Conservation (phyloP, 2,797 vertebrate genomes). For the Sylvia borin region DNA sequence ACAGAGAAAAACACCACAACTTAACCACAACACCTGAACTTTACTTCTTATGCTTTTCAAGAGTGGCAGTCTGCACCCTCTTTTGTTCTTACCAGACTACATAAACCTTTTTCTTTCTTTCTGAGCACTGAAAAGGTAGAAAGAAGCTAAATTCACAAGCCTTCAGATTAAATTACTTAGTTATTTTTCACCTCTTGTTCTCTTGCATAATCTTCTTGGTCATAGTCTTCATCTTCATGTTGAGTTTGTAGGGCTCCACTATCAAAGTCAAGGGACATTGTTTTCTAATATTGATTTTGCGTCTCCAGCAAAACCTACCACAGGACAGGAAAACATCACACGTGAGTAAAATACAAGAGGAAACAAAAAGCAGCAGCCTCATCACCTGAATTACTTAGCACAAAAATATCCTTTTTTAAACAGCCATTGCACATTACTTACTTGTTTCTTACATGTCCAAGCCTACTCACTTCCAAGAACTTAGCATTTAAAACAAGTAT, state of each 20-base stretch:
- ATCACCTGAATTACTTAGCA: not conserved
- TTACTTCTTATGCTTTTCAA: not conserved
- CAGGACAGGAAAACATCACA: not conserved
- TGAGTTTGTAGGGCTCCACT: constrained; percentile 89
- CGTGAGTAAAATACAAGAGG: not conserved
- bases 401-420: not conserved
- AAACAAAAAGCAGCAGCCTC: not conserved
- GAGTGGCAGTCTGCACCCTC: not conserved
- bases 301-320: not conserved
- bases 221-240: constrained; percentile 88
- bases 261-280: constrained; percentile 96
- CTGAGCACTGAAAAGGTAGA: not conserved
- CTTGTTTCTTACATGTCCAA: not conserved
- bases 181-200: constrained; percentile 88
- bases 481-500: not conserved
- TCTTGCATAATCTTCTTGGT: constrained; percentile 92
- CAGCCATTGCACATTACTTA: not conserved
- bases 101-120: not conserved
- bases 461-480: not conserved
- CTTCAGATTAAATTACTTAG: not conserved
- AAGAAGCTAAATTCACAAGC: not conserved
- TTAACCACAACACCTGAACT: constrained; percentile 47
- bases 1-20: not conserved
- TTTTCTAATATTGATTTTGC: not conserved
- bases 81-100: not conserved